Evolutionary conservation across 2,888 invertebrate genomes (phyloP).

Genomic region (Hyles lineata): DNA sequence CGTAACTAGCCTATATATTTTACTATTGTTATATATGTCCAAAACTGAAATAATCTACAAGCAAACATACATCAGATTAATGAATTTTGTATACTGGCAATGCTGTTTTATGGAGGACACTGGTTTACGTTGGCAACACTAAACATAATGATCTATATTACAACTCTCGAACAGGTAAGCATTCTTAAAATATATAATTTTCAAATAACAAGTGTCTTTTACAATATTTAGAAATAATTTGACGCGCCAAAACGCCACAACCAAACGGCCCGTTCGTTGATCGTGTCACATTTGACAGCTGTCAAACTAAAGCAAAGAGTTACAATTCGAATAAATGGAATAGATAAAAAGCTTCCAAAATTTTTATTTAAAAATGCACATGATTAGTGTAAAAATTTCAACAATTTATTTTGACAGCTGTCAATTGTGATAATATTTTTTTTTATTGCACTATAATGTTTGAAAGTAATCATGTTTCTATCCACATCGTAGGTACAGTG

Average conservation of each 20-base stretch:
- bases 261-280: neutral
- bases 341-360: slow-evolving; percentile 18
- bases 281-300: slow-evolving; percentile 13
- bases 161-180: slow-evolving; percentile 21
- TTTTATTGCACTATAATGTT: neutral
- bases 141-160: slow-evolving; percentile 31
- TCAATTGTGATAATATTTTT: neutral
- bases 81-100: slow-evolving; percentile 41
- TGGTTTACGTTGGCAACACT: slow-evolving; percentile 41
- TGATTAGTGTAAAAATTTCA: neutral
- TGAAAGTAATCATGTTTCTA: neutral
- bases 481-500: neutral
- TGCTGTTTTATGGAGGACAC: slow-evolving; percentile 47
- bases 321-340: neutral
- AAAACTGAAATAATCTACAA: neutral
- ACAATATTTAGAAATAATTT: slow-evolving; percentile 5
- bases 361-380: neutral
- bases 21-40: neutral
- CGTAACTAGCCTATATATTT: neutral
- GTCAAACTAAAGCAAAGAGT: slow-evolving; percentile 17
- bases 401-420: slow-evolving; percentile 13
- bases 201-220: slow-evolving; percentile 22
- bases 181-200: slow-evolving; percentile 13
- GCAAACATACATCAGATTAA: neutral
- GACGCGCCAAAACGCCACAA: neutral